These are phyloP conservation scores for Addax nasomaculatus DNA, from an alignment of 2,113 vertebrate genomes.

Conservation along the genomic window DNA sequence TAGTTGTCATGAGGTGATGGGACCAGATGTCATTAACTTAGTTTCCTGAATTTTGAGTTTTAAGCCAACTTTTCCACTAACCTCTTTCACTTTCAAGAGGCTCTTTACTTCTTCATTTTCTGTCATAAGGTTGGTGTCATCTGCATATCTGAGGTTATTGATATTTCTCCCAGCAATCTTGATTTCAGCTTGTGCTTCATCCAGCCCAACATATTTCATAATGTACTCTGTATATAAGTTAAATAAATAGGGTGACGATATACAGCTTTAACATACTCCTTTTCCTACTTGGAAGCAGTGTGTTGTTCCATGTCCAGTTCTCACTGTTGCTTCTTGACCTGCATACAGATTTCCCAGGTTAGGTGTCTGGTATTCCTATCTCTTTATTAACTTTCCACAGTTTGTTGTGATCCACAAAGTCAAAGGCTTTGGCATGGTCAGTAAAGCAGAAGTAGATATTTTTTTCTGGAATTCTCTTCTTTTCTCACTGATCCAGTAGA, in stretches of 20 bases:
- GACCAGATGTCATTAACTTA: too few species aligned
- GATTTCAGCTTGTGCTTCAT: too few species aligned
- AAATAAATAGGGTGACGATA: not conserved
- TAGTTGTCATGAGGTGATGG: too few species aligned
- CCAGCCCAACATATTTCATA: not conserved
- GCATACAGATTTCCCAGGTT: not conserved
- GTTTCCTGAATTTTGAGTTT: too few species aligned
- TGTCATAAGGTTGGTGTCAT: too few species aligned
- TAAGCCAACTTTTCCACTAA: too few species aligned
- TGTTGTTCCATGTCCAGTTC: not conserved
- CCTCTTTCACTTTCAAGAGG: too few species aligned
- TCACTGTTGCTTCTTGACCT: not conserved
- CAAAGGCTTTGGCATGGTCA: not conserved
- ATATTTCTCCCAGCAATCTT: too few species aligned
- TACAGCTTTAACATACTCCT: not conserved
- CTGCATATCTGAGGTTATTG: too few species aligned
- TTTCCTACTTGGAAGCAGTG: not conserved
- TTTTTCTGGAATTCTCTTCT: not conserved
- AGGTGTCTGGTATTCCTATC: not conserved
- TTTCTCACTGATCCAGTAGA: not conserved
- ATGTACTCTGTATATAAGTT: not conserved
- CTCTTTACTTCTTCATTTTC: too few species aligned
- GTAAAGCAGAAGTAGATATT: not conserved
- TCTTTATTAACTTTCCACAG: not conserved
- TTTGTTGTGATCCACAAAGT: not conserved